phyloP scores from a whole-genome alignment of 2,888 invertebrate genomes.

The Rugalucina vietnamica region DNA sequence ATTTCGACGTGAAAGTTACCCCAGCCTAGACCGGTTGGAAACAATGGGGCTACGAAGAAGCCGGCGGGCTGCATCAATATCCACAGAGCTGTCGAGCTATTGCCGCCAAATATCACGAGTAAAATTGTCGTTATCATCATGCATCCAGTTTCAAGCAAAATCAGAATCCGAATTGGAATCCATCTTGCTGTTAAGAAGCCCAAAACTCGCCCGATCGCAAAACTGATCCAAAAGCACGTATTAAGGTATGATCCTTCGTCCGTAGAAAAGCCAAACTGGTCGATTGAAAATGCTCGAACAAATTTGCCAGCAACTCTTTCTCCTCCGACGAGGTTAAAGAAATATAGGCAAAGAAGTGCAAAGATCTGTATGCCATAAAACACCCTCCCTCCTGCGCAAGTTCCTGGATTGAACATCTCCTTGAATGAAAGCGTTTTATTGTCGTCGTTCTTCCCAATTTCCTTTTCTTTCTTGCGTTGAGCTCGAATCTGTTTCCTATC shows the following conservation, averaged over 20 bases:
- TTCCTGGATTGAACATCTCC: conserved; percentile 62
- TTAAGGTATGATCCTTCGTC: conserved; percentile 68
- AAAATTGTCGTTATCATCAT: conserved; percentile 56
- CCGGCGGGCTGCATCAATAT: conserved; percentile 63
- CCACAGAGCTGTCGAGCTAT: conserved; percentile 65
- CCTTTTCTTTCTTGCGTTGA: neutral
- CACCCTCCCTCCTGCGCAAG: conserved; percentile 65
- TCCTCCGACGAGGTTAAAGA: conserved; percentile 70
- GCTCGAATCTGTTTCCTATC: neutral
- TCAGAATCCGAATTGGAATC: conserved; percentile 65
- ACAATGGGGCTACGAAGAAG: conserved; percentile 68
- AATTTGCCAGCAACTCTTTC: conserved; percentile 73
- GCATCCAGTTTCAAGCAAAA: conserved; percentile 63
- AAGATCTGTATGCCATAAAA: conserved; percentile 66
- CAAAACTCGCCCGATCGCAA: conserved; percentile 65
- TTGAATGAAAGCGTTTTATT: conserved; percentile 22
- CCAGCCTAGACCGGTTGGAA: conserved; percentile 74
- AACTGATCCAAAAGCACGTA: conserved; percentile 73
- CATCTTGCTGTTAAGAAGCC: conserved; percentile 67
- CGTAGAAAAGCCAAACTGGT: conserved; percentile 66
- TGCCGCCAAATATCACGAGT: conserved; percentile 64
- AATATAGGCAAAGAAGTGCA: conserved; percentile 65
- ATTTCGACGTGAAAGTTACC: conserved; percentile 70
- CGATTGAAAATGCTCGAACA: conserved; percentile 72
- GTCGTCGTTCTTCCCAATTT: neutral